Percentiles rank a stretch among this genome's conserved stretches.
Conservation (phyloP, 2,888 invertebrate species). For the Neoaliturus tenellus region DNA sequence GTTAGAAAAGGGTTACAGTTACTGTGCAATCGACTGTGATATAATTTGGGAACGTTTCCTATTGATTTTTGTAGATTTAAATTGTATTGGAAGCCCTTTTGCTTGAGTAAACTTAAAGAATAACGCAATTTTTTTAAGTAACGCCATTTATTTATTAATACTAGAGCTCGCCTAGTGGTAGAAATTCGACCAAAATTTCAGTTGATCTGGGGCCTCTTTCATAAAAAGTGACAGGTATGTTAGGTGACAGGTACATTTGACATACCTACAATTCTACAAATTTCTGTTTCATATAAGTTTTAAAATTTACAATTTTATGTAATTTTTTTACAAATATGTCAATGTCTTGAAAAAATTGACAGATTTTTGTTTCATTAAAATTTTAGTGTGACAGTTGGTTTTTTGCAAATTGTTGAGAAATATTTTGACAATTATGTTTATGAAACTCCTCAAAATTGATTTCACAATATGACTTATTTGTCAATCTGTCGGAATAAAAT, state of each 20-base stretch:
- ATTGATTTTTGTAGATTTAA: no score
- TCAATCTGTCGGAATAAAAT: constrained; percentile 2
- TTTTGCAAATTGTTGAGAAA: background rate
- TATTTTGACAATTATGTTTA: background rate
- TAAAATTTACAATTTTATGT: background rate
- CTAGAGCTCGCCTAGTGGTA: no score
- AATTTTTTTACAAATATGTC: constrained; percentile 10
- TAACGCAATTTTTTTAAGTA: no score
- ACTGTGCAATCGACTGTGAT: background rate
- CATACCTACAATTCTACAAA: background rate
- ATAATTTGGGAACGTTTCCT: background rate
- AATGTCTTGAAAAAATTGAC: background rate
- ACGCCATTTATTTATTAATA: no score
- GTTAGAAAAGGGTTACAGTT: constrained; percentile 14
- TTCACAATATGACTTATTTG: background rate
- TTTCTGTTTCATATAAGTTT: constrained; percentile 6
- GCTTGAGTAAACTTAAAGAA: no score
- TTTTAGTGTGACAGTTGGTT: background rate
- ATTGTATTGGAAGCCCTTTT: no score
- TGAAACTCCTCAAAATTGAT: background rate
- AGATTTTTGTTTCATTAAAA: background rate
- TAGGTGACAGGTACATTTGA: background rate
- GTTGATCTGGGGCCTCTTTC: background rate
- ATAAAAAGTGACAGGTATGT: background rate
- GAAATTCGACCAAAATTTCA: no score